Base-by-base conservation (phyloP, 2,888 invertebrate genomes). In the Pollenia griseotomentosa region DNA sequence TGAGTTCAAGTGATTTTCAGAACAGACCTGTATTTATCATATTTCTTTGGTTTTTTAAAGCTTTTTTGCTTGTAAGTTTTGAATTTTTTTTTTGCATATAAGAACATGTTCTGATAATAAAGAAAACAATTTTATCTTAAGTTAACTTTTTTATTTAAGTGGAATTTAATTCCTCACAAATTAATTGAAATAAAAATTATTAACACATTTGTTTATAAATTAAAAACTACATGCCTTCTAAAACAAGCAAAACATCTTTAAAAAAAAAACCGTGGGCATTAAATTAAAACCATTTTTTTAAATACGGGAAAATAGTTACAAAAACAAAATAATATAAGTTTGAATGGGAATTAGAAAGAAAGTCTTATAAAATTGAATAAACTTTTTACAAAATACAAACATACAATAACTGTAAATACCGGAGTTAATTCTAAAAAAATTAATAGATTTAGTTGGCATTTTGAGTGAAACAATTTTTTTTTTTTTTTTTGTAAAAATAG, bases 161-260 rank as follows among this genome's bases (percentile, higher is more conserved):
- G 73, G 78, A 86, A 86, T 86, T 86, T 61, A 74, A 86, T 82
- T 82, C 77, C 82, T 63, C 73, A 74, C 19, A 78, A 82, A 78
- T 57, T 82, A 51, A 80, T 77, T 59, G 33, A 70, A 71, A 82
- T 73, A 63, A 71, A 85, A 84, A 73, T 57, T 85, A 65, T 77
- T 78, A 78, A 78, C 82, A 86, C 53, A 73, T 68, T 78, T 77
- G 11, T 66, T 68, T 70, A 70, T 73, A 78, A 78, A 82, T 82
- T 82, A 85, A 53, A 73, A 81, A 61, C 59, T 77, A 85, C 57
- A 85, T 63, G 85, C 75, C 61, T 77, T 75, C 71, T 46, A 19
- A 75, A 65, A 57, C 48, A 59, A 16, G 14, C 11, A 16, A 71
- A 74, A 74, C 19, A 51, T 40, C 73, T 66, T 65, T 63, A 70